Base-by-base conservation (phyloP, 2,797 vertebrate genomes). In the Tenualosa thibaudeaui region DNA sequence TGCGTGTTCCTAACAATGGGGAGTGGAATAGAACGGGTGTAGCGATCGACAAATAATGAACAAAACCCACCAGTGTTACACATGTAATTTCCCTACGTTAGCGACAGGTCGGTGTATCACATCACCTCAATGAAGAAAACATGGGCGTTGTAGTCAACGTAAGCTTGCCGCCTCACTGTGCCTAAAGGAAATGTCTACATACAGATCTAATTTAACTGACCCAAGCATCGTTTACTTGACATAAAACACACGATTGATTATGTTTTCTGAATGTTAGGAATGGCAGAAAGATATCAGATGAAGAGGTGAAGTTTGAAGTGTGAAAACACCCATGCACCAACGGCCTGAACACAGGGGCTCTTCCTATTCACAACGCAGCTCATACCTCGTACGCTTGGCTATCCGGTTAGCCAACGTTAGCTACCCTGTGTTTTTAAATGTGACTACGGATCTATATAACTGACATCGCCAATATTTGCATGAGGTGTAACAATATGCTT, bases 141-240 rank as follows among this genome's bases (percentile, higher is more conserved):
- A 86, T 89, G 85, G 89, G 81, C 81, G 86, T 86, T 88, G 87
- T 88, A 83, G 84, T 86, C 86, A 62, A 87, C 82, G 87, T 89
- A 91, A 89, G 86, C 89, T 86, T 81, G 81, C 88, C 53, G 84
- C 53, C 82, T 81, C 71, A 51, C 50, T 43, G 87, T 50, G 82
- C 84, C 15, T 43, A 0, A 75, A 75, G 37, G 37, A 78, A 78
- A 43, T 78, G 71, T 78, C 71, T 22, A 43, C 22, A 6, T 19
- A 19, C 71, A 78, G 17, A 46, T 17, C 71, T 15, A 8, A 22
- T 46, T 78, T 78, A 6, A 78, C 31, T 17, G 65, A 43, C 17
- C 6, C 37, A 17, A 19, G 2, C 71, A 43, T 22, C 17, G 22
- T 46, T 40, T 19, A 78, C 40, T 78, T 19, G 71, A 43, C 71